Base-by-base conservation (phyloP, 2,113 vertebrate species). In the Lontra canadensis region DNA sequence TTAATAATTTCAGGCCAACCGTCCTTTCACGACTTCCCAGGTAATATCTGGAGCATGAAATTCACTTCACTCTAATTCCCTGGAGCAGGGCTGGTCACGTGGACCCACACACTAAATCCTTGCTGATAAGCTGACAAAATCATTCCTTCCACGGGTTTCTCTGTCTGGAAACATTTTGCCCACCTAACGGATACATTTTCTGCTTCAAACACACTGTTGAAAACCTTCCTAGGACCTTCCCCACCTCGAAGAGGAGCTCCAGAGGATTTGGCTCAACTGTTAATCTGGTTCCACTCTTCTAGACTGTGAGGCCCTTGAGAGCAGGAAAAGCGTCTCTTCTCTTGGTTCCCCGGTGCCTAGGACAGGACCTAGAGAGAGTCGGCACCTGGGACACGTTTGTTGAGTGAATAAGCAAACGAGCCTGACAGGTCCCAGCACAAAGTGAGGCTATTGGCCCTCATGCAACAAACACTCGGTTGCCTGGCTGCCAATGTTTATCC, bases 401-500 rank as follows among this genome's bases (percentile, higher is more conserved):
- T 42, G 47, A 91, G 21, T 74, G 39, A 63, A 90, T 21, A 47
- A 92, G 20, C 52, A 88, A 78, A 71, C 17, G 6, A 57, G 74
- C 42, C 52, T 21, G 1, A 25, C 61, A 61, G 83, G 83, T 74
- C 52, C 67, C 1, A 39, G 61, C 92, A 93, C 23, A 44, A 73
- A 76, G 49, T 57, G 9, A 34, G 49, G 47, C 47, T 26, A n/a
- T 13, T 23, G 78, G 57, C 31, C 80, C 59, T 52, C 47, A 20
- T 0, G 34, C 69, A 20, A 29, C 7, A 26, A 95, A 87, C 18
- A 20, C 42, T 49, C 49, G 42, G 65, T 79, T 83, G 29, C 82
- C 71, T 36, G 44, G 74, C 23, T 61, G 83, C 91, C 59, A 14
- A 8, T 61, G 61, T 85, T 34, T 92, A 61, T 82, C 81, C 84